A percentile compares a stretch with the other conserved stretches of the same genome.
These are phyloP conservation scores for Patiria pectinifera DNA, from an alignment of 53 echinoderm and acorn worm genomes.

Conservation along the genomic window DNA sequence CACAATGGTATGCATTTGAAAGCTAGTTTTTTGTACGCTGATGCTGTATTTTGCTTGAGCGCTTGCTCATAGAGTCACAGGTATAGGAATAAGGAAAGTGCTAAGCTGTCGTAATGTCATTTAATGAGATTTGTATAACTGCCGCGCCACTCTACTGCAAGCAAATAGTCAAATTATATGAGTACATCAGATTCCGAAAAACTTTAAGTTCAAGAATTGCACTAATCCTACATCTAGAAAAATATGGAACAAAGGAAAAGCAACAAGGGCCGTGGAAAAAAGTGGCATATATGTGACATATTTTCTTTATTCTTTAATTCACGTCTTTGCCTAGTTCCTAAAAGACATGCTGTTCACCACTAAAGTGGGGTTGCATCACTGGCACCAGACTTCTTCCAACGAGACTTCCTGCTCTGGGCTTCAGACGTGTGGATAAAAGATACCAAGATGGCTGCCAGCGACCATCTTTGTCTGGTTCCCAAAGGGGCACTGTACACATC, in stretches of 20 bases:
- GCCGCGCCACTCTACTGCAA: neutral
- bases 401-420: neutral
- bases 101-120: neutral
- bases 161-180: neutral
- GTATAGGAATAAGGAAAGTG: neutral
- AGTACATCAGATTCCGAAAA: neutral
- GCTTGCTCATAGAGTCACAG: too few relatives aligned
- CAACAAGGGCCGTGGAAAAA: neutral
- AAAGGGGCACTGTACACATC: neutral
- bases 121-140: neutral
- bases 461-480: neutral
- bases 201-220: neutral
- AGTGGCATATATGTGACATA: neutral
- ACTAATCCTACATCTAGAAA: neutral
- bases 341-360: neutral
- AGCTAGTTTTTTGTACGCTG: too few relatives aligned
- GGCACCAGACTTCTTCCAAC: neutral
- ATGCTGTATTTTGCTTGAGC: too few relatives aligned
- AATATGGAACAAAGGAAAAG: neutral
- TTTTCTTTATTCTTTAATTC: neutral
- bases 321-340: neutral
- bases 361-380: neutral
- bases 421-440: neutral
- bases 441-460: conserved; percentile 23
- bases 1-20: too few relatives aligned